These are phyloP conservation scores for Brachymystax lenok DNA, from an alignment of 2,797 vertebrate genomes.

Conservation along the genomic window DNA sequence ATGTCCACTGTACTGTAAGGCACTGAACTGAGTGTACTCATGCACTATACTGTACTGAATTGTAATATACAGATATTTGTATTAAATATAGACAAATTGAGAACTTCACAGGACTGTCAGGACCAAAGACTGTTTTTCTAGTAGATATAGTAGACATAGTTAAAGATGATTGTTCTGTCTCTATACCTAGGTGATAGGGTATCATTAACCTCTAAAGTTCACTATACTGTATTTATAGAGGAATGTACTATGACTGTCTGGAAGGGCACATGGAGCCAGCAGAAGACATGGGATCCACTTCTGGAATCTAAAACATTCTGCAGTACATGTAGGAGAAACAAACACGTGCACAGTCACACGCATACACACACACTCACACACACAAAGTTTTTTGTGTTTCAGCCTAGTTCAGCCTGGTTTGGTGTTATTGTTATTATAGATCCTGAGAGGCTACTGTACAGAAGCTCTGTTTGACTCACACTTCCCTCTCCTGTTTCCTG, in stretches of 20 bases:
- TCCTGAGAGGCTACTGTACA: not conserved
- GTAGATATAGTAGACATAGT: no score
- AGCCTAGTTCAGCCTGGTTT: not conserved
- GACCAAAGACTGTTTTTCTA: no score
- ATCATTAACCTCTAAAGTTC: no score
- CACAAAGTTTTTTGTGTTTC: not conserved
- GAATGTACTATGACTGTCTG: not conserved
- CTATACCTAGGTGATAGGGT: no score
- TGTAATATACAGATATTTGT: not conserved
- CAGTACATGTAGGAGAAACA: slow-evolving; percentile 2
- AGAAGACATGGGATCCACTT: not conserved
- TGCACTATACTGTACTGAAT: not conserved
- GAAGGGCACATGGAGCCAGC: not conserved
- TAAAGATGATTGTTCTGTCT: no score
- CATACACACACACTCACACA: not conserved
- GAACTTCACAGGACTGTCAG: not conserved
- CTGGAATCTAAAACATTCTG: not conserved
- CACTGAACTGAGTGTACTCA: no score
- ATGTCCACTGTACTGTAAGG: no score
- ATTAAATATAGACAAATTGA: not conserved
- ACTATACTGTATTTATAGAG: no score
- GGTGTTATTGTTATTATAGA: not conserved
- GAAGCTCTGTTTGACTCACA: not conserved
- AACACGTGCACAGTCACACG: not conserved
- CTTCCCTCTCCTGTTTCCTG: slow-evolving; percentile 47